A percentile compares a stretch with the other conserved stretches of the same genome.
phyloP scores from a whole-genome alignment of 2,113 vertebrate species.

The Diglossa brunneiventris region DNA sequence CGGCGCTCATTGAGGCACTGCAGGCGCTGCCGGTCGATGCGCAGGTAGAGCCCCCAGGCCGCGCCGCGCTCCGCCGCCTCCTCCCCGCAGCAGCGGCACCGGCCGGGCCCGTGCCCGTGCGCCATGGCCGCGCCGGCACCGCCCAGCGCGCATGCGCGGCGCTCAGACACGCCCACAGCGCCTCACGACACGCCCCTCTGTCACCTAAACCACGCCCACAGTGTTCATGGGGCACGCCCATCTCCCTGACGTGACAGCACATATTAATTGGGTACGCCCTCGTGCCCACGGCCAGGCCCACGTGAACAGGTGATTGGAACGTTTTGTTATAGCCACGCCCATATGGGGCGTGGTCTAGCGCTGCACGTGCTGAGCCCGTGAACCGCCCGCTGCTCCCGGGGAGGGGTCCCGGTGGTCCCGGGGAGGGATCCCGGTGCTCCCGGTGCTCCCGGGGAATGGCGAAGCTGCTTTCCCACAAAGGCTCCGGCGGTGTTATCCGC shows the following conservation, averaged over 20 bases:
- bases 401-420: neutral
- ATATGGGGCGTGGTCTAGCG: rapidly evolving
- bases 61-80: conserved; percentile 65
- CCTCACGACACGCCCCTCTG: rapidly evolving
- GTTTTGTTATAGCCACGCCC: rapidly evolving
- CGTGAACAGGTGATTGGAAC: rapidly evolving
- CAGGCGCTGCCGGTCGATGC: conserved; percentile 89
- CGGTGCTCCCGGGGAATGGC: neutral
- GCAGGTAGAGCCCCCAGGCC: conserved; percentile 86
- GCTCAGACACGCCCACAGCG: neutral
- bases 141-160: neutral
- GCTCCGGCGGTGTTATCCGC: rapidly evolving
- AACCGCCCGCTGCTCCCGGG: neutral
- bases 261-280: rapidly evolving
- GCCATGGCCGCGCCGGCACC: conserved; percentile 36
- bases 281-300: rapidly evolving
- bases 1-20: conserved; percentile 94
- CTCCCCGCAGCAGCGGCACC: neutral
- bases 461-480: neutral
- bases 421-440: neutral
- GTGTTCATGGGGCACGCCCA: rapidly evolving
- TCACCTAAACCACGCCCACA: neutral
- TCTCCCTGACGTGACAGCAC: rapidly evolving
- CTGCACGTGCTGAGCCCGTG: neutral
- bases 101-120: neutral